phyloP scores from a whole-genome alignment of 2,113 vertebrate genomes.

The Polypterus bichir region DNA sequence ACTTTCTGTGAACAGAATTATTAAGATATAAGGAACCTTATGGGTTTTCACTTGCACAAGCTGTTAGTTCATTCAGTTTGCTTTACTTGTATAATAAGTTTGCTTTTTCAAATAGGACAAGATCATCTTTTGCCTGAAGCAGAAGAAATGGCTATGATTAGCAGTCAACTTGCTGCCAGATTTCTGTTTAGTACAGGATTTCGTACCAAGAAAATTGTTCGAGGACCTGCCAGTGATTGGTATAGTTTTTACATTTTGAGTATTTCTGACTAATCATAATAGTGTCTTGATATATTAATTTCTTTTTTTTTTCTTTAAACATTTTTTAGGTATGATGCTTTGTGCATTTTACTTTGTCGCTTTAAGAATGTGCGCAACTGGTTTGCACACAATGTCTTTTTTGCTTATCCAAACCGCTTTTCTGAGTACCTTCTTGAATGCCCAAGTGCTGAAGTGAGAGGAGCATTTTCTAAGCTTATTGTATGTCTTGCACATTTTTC shows the following conservation, averaged over 20 bases:
- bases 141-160: conserved; percentile 76
- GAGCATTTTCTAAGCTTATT: conserved; percentile 68
- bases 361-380: conserved; percentile 71
- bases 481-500: conserved; percentile 77
- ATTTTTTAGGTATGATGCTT: conserved; percentile 59
- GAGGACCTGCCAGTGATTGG: conserved; percentile 70
- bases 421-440: conserved; percentile 69
- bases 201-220: conserved; percentile 72
- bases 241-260: conserved; percentile 26
- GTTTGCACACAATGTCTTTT: conserved; percentile 71
- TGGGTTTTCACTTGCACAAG: too few species aligned
- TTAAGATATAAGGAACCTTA: too few species aligned
- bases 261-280: conserved; percentile 6
- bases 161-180: conserved; percentile 70
- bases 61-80: too few species aligned
- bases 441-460: conserved; percentile 67
- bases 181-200: conserved; percentile 73
- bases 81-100: background rate
- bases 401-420: conserved; percentile 67
- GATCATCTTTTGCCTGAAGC: conserved; percentile 69
- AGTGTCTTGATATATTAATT: background rate
- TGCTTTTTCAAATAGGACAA: conserved; percentile 53
- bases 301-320: conserved; percentile 12
- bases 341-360: conserved; percentile 67
- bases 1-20: too few species aligned